phyloP scores from a whole-genome alignment of 2,888 invertebrate genomes.

The Tinea trinotella region DNA sequence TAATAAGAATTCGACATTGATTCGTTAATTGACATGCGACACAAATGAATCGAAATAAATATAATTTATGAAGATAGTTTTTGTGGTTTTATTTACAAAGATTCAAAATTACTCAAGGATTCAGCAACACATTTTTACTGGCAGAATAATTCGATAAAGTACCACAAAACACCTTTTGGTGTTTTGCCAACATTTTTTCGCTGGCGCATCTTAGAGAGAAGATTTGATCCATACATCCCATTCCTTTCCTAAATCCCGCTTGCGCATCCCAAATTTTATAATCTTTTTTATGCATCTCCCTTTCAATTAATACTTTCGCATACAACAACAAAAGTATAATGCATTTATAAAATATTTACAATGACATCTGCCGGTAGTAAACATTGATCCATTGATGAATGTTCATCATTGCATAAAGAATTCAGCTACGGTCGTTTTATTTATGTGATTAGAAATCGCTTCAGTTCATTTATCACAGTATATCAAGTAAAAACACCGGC shows the following conservation, averaged over 20 bases:
- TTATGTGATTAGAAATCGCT: slow-evolving; percentile 12
- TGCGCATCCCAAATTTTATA: too few relatives aligned
- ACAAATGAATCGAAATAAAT: not conserved
- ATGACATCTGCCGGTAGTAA: slow-evolving; percentile 15
- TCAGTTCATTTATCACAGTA: slow-evolving; percentile 2
- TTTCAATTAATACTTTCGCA: too few relatives aligned
- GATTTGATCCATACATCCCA: too few relatives aligned
- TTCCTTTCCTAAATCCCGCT: too few relatives aligned
- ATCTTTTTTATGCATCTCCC: too few relatives aligned
- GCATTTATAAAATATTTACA: not conserved
- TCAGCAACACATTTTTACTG: not conserved
- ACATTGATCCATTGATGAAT: not conserved
- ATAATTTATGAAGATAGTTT: slow-evolving; percentile 4
- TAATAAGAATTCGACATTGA: not conserved
- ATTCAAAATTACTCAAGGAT: slow-evolving; percentile 39
- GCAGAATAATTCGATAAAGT: too few relatives aligned
- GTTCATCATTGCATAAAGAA: not conserved
- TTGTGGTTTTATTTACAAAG: not conserved
- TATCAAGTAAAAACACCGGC: not conserved
- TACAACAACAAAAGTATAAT: too few relatives aligned
- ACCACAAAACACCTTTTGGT: too few relatives aligned
- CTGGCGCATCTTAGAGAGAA: too few relatives aligned
- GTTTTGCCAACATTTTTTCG: too few relatives aligned
- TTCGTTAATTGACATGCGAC: not conserved
- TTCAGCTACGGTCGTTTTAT: not conserved